Evolutionary conservation across 2,888 invertebrate genomes (phyloP), one percentile per base, ranked within the genome.

Genomic region (Netelia melanura): DNA sequence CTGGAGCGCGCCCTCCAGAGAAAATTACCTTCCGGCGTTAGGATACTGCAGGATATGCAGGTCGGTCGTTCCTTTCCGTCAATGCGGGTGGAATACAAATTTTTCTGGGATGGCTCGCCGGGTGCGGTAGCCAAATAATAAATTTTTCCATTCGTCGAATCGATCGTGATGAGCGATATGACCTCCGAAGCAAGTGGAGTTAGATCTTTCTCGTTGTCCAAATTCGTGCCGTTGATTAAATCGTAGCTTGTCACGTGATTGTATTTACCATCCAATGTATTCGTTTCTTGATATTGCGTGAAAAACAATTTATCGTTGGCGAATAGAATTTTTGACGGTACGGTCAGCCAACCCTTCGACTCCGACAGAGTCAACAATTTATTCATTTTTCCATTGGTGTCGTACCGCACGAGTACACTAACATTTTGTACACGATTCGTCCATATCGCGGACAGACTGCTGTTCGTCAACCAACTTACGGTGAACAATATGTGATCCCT

Each of bases 391-490:
- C 91, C 91, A 9, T 67, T 89, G 9, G 94, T 86, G 76, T 95
- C 94, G 91, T 97, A 97, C 38, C 96, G 94, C 14, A 95, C 94
- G 61, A 96, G 90, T 25, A 96, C 94, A 52, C 96, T 95, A 72
- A 95, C 90, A 91, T 96, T 98, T 93, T 99, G 99, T 30, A 97
- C 95, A 75, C 99, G 95, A 93, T 98, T 98, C 78, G 98, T 94
- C 97, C 98, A 98, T 5, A 97, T 95, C 0, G 97, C 96, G 0
- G 96, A 94, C 0, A 98, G 92, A 43, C 96, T 95, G 0, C 95
- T 93, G 75, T 96, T 95, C 30, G 96, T 95, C 17, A 96, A 95
- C 98, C 98, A 98, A 44, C 95, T 95, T 0, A 98, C 97, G 83
- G 95, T 95, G 77, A 95, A 96, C 14, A 97, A 92, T 71, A 97